A percentile compares a stretch with the other conserved stretches of the same genome.
phyloP scores from a whole-genome alignment of 2,888 invertebrate genomes.

The Silvanus unidentatus region DNA sequence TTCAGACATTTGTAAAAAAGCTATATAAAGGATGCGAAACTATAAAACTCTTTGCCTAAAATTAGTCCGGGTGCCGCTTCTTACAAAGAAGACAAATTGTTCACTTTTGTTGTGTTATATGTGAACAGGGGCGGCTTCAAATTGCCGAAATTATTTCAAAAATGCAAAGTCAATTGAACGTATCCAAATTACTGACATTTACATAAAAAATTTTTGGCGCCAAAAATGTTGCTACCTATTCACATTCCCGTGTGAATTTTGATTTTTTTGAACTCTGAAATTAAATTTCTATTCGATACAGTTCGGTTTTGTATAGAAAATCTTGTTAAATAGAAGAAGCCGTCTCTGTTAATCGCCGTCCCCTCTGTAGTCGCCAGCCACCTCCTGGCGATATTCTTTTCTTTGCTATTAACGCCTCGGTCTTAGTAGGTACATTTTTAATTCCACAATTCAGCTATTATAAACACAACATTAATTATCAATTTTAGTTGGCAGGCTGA shows the following conservation, averaged over 20 bases:
- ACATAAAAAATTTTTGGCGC: too few relatives aligned
- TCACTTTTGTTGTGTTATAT: constrained; percentile 36
- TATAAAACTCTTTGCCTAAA: constrained; percentile 43
- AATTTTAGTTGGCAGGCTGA: constrained; percentile 42
- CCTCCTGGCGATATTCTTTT: constrained; percentile 10
- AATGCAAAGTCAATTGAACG: too few relatives aligned
- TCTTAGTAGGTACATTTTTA: constrained; percentile 46
- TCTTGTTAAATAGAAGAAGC: too few relatives aligned
- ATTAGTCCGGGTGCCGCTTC: constrained; percentile 37
- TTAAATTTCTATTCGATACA: too few relatives aligned
- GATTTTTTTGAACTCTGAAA: too few relatives aligned
- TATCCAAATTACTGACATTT: too few relatives aligned
- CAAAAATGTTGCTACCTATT: too few relatives aligned
- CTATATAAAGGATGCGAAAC: constrained; percentile 41
- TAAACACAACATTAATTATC: constrained; percentile 50
- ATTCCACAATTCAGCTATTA: constrained; percentile 46
- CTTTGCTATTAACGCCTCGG: constrained; percentile 39
- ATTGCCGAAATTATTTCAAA: too few relatives aligned
- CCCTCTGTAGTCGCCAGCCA: constrained; percentile 12
- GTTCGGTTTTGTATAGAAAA: too few relatives aligned
- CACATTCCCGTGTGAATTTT: too few relatives aligned
- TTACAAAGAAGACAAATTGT: constrained; percentile 32
- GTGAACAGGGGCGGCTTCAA: constrained; percentile 19
- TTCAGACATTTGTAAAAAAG: constrained; percentile 40
- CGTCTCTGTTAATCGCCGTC: constrained; percentile 9